Base-by-base conservation (phyloP, 2,888 invertebrate species). In the Agrotis exclamationis region DNA sequence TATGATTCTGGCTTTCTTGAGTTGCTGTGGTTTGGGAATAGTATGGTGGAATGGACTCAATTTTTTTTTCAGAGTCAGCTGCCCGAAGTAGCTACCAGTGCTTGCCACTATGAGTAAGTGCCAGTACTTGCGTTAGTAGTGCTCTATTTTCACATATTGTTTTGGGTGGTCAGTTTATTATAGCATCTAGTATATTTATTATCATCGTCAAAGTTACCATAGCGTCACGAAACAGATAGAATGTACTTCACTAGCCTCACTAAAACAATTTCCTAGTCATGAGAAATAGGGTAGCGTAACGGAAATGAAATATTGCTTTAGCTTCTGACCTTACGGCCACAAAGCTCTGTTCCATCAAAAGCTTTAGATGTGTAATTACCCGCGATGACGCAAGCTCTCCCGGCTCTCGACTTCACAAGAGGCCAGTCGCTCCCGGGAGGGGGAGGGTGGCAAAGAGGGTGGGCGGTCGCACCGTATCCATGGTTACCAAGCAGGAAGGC, bases 331-430 rank as follows among this genome's bases (percentile, higher is more conserved):
- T 87, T 88, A 89, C 85, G 88, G 88, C 87, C 87, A 88, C 86
- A 90, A 89, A 89, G 88, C 89, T 86, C 86, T 83, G 81, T 90
- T 89, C 89, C 90, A 91, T 93, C 92, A 93, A 92, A 93, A 92
- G 93, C 94, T 93, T 92, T 92, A 89, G 93, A 92, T 90, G 94
- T 89, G 94, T 95, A 95, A 96, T 95, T 95, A 94, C 93, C 91
- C 93, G 89, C 86, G 85, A 89, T 91, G 93, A 92, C 92, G 90
- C 87, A 87, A 89, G 85, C 87, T 85, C 91, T 90, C 90, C 89
- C 88, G 78, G 90, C 90, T 90, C 90, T 92, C 90, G 86, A 90
- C 90, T 92, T 91, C 90, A 91, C 88, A 90, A 91, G 91, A 89
- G 90, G 78, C 75, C 72, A 73, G 86, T 83, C 53, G 74, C 16